Conservation (phyloP, 2,797 vertebrate species). For the Microctenopoma steveboyesi region DNA sequence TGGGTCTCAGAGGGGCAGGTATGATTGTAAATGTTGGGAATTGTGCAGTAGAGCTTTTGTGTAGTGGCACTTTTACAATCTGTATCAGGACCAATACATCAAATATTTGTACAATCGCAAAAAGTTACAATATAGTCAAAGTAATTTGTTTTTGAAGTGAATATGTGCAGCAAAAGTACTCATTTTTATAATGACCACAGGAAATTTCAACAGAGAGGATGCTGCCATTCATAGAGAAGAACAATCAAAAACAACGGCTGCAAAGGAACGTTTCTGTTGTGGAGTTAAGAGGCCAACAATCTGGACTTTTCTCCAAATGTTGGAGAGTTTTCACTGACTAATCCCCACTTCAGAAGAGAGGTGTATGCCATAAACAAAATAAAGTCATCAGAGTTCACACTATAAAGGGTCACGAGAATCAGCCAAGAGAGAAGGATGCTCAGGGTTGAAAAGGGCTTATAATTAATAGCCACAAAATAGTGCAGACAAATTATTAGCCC, state of each 20-base stretch:
- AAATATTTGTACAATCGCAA: constrained; percentile 86
- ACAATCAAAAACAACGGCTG: constrained; percentile 71
- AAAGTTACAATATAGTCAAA: constrained; percentile 88
- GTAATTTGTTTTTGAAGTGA: constrained; percentile 85
- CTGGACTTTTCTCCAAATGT: constrained; percentile 90
- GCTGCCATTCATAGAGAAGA: constrained; percentile 41
- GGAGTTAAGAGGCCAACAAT: constrained; percentile 68
- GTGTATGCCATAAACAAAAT: constrained; percentile 23
- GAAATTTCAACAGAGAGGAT: constrained; percentile 52
- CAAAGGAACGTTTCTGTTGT: constrained; percentile 80
- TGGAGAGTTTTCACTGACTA: constrained; percentile 87
- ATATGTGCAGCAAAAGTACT: constrained; percentile 83
- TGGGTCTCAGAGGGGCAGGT: constrained; percentile 28
- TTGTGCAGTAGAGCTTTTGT: constrained; percentile 66
- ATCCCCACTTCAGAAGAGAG: constrained; percentile 88
- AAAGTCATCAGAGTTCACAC: constrained; percentile 14
- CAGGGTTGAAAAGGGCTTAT: constrained; percentile 61
- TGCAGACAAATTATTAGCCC: constrained; percentile 55
- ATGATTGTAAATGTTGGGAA: constrained; percentile 7
- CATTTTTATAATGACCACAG: constrained; percentile 30
- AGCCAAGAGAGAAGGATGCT: constrained; percentile 48
- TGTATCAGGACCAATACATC: constrained; percentile 86
- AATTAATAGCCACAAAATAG: constrained; percentile 62
- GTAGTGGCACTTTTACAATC: constrained; percentile 65
- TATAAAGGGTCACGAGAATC: constrained; percentile 35